A percentile compares a stretch with the other conserved stretches of the same genome.
Conservation (phyloP, 2,113 vertebrate species). For the Gobius niger region DNA sequence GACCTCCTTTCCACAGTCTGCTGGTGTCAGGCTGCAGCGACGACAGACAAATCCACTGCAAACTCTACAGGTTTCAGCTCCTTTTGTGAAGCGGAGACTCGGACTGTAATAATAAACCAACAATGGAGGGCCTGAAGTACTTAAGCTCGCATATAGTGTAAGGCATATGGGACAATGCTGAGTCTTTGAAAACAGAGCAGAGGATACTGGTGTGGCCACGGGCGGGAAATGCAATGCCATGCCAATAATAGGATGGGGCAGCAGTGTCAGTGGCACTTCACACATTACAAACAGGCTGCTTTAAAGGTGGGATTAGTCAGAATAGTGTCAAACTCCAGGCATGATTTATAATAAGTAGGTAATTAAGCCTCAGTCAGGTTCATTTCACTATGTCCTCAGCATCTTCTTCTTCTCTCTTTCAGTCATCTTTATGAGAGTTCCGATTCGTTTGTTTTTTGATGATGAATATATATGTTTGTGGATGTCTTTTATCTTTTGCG, state of each 20-base stretch:
- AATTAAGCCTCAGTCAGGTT: too few species aligned
- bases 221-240: conserved; percentile 20
- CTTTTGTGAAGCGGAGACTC: conserved; percentile 2
- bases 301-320: too few species aligned
- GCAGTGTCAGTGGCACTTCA: background rate
- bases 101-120: conserved; percentile 12
- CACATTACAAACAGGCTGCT: background rate
- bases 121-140: conserved; percentile 7
- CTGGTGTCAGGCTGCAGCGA: conserved; percentile 1
- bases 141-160: conserved; percentile 10
- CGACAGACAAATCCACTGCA: background rate
- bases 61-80: background rate
- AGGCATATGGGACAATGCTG: background rate
- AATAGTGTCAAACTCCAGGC: too few species aligned
- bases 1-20: conserved; percentile 23
- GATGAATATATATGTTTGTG: too few species aligned
- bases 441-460: too few species aligned
- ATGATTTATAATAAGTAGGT: too few species aligned
- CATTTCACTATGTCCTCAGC: too few species aligned
- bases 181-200: background rate
- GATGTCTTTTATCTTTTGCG: conserved; percentile 29
- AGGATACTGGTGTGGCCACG: conserved; percentile 5
- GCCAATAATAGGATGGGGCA: conserved; percentile 10
- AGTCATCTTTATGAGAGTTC: too few species aligned
- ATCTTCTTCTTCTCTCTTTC: too few species aligned